Evolutionary conservation across 2,888 invertebrate species (phyloP).

Genomic region (Cantharis rustica): DNA sequence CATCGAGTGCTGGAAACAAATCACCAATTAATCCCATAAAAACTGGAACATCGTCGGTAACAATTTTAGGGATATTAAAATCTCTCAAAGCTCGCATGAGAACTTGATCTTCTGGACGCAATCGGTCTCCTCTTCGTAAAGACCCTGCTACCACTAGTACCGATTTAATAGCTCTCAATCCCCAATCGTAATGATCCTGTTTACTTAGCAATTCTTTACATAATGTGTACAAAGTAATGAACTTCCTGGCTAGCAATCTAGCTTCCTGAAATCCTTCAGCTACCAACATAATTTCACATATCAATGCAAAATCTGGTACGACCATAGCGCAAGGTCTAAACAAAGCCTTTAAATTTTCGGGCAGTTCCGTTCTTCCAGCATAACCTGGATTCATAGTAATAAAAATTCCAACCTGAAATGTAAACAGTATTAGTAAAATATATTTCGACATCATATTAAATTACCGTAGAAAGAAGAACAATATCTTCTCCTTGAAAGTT

Average conservation of each 20-base stretch:
- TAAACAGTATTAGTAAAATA: not conserved
- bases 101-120: conserved; percentile 88
- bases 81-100: conserved; percentile 92
- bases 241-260: conserved; percentile 85
- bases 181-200: conserved; percentile 98
- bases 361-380: conserved; percentile 87
- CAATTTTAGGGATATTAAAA: conserved; percentile 93
- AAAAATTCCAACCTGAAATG: conserved; percentile 74
- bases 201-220: conserved; percentile 90
- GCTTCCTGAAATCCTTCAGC: conserved; percentile 96
- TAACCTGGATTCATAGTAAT: conserved; percentile 98
- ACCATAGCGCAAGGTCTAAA: conserved; percentile 96
- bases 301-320: conserved; percentile 93
- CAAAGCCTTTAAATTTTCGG: conserved; percentile 77
- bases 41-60: conserved; percentile 88
- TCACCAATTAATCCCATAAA: conserved; percentile 95
- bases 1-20: conserved; percentile 89
- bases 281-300: conserved; percentile 96
- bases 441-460: conserved; percentile 18
- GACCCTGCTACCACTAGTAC: conserved; percentile 94
- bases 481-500: conserved; percentile 86
- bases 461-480: conserved; percentile 68
- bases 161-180: conserved; percentile 92
- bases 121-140: conserved; percentile 78
- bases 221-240: conserved; percentile 89